These are phyloP conservation scores for Heteronetta atricapilla DNA, from an alignment of 2,113 vertebrate genomes.

Conservation along the genomic window DNA sequence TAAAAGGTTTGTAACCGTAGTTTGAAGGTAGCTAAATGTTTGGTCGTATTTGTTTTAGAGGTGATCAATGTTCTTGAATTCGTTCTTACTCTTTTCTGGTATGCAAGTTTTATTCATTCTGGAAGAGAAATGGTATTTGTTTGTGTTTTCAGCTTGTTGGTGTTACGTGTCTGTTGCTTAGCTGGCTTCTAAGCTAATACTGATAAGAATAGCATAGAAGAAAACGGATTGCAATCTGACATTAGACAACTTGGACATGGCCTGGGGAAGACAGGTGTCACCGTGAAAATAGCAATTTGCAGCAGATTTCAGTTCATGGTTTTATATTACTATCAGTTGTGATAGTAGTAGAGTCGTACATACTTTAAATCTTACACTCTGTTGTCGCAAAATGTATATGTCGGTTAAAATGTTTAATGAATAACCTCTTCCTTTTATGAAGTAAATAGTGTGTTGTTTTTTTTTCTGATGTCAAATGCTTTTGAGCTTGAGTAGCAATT, in stretches of 20 bases:
- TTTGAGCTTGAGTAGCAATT: not conserved
- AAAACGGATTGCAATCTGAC: not conserved
- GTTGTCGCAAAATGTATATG: not conserved
- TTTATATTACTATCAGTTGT: not conserved
- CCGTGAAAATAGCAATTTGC: not conserved
- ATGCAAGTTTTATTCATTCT: not conserved
- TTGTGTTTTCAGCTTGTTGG: conserved; percentile 3
- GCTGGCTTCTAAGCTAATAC: not conserved
- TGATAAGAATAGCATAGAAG: not conserved
- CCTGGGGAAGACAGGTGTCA: not conserved
- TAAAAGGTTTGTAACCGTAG: conserved; percentile 44
- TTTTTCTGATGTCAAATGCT: not conserved
- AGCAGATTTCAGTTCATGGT: not conserved
- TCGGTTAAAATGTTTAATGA: not conserved
- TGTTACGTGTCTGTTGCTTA: not conserved
- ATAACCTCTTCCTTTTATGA: not conserved
- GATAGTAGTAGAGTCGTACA: not conserved
- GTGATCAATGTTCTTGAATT: not conserved
- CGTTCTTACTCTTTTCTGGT: not conserved
- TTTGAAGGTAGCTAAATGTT: conserved; percentile 41
- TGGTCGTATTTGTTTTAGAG: not conserved
- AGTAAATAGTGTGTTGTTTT: not conserved
- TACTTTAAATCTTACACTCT: not conserved
- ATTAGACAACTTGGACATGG: not conserved
- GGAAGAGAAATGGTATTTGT: not conserved